Base-by-base conservation (phyloP, 2,888 invertebrate species). In the Prenolepis imparis region DNA sequence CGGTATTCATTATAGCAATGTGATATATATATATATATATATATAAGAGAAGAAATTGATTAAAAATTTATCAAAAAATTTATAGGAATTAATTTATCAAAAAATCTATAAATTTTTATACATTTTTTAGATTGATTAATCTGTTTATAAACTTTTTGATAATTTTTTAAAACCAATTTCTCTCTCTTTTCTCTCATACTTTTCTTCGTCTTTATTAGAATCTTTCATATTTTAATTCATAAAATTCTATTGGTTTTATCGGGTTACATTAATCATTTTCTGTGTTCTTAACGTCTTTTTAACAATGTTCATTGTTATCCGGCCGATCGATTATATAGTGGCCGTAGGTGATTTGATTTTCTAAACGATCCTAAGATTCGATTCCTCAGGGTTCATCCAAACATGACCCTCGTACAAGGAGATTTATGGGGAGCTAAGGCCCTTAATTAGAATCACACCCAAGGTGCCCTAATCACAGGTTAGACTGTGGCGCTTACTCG, bases 381-480 rank as follows among this genome's bases (percentile, higher is more conserved):
- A 73, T 84, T 85, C 74, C 84, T 86, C 87, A 70, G 80, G 85
- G 90, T 88, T 90, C 89, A 82, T 87, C 84, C 87, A 90, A 91
- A 91, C 89, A 89, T 91, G 92, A 91, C 89, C 91, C 90, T 86
- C 84, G 82, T 91, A 91, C 91, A 85, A 82, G 85, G 82, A 90
- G 90, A 92, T 92, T 92, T 92, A 92, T 91, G 91, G 72, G 61
- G 83, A 84, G 83, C 84, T 86, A 61, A 87, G 84, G 74, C 90
- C 90, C 90, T 86, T 90, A 91, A 92, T 89, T 91, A 91, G 92
- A 93, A 93, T 94, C 93, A 93, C 93, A 93, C 93, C 90, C 89
- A 82, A 93, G 91, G 93, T 93, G 93, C 90, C 92, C 93, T 94
- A 94, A 94, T 94, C 93, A 93, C 90, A 91, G 93, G 93, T 91